Conservation (phyloP, 2,888 invertebrate species). For the Adelphocoris suturalis region DNA sequence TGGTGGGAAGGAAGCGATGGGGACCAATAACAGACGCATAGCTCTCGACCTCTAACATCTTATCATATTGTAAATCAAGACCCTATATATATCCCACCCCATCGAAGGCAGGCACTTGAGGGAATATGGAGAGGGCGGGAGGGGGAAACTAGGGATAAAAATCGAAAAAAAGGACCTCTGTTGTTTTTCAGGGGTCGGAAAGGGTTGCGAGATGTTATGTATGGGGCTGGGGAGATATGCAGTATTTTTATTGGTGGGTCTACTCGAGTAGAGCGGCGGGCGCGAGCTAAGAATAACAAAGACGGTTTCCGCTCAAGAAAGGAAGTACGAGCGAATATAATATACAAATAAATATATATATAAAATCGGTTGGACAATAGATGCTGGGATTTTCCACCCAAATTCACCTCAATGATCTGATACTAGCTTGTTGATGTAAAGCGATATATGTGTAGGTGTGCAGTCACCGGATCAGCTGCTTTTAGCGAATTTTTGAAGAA, state of each 20-base stretch:
- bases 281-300: neutral
- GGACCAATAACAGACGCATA: neutral
- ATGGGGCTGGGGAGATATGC: constrained; percentile 32
- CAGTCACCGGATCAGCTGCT: too few relatives aligned
- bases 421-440: neutral
- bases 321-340: constrained; percentile 18
- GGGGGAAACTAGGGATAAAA: constrained; percentile 37
- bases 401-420: constrained; percentile 31
- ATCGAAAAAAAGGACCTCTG: constrained; percentile 19
- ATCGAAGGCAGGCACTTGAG: constrained; percentile 14
- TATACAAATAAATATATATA: neutral
- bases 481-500: too few relatives aligned
- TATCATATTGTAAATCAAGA: constrained; percentile 43
- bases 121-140: neutral
- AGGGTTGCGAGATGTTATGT: constrained; percentile 34
- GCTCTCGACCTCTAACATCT: neutral
- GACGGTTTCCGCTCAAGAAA: constrained; percentile 21
- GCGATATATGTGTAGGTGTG: too few relatives aligned
- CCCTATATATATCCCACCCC: constrained; percentile 3
- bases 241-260: constrained; percentile 39
- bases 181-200: constrained; percentile 9
- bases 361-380: neutral
- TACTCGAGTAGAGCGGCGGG: neutral
- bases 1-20: neutral
- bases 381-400: neutral